Evolutionary conservation across 2,113 vertebrate genomes (phyloP).

Genomic region (Cinclus cinclus): DNA sequence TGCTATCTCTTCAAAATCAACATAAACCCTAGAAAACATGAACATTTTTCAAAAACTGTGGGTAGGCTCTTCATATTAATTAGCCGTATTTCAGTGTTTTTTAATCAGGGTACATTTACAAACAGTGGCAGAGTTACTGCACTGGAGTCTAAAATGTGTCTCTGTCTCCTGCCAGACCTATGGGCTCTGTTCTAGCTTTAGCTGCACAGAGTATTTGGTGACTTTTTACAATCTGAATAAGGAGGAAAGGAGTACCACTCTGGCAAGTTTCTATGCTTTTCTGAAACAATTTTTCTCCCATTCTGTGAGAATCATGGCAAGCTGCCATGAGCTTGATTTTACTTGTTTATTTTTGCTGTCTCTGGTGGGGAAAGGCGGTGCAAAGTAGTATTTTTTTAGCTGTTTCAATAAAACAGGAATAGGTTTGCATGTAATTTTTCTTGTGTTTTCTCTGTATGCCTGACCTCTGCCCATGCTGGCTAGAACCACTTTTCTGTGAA

Average conservation of each 20-base stretch:
- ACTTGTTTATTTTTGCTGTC: background rate
- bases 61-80: background rate
- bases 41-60: background rate
- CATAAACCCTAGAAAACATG: background rate
- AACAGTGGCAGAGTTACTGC: background rate
- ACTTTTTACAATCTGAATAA: background rate
- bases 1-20: background rate
- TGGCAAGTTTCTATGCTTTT: background rate
- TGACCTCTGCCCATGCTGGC: constrained; percentile 10
- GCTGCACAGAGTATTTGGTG: background rate
- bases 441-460: background rate
- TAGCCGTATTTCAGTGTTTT: background rate
- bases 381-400: background rate
- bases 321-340: background rate
- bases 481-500: constrained; percentile 6
- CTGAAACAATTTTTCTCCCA: background rate
- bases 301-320: background rate
- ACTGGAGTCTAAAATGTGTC: background rate
- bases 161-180: background rate
- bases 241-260: background rate
- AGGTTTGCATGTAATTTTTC: background rate
- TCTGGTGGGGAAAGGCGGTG: background rate
- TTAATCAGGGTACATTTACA: rapidly evolving
- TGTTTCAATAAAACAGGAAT: background rate
- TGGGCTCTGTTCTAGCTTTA: background rate